A percentile compares a stretch with the other conserved stretches of the same genome.
phyloP scores from a whole-genome alignment of 2,888 invertebrate genomes.

The Euplagia quadripunctaria region DNA sequence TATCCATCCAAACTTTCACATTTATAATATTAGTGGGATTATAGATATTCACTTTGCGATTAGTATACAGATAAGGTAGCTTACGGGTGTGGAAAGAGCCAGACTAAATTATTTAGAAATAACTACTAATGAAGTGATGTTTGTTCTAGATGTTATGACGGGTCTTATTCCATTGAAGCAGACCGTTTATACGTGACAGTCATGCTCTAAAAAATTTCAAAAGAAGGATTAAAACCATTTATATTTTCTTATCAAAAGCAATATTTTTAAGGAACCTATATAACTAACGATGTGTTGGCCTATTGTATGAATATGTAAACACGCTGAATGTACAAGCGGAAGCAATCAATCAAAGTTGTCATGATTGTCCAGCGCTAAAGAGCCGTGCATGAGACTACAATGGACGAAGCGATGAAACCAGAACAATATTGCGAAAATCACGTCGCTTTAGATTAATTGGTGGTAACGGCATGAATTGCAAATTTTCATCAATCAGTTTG shows the following conservation, averaged over 20 bases:
- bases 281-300: background rate
- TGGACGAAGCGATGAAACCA: background rate
- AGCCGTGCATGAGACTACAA: background rate
- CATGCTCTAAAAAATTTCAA: no score
- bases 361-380: slow-evolving; percentile 5
- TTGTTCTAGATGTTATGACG: no score
- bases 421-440: background rate
- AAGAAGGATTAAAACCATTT: background rate
- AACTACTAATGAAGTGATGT: no score
- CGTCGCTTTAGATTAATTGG: background rate
- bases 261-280: no score
- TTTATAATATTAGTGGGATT: no score
- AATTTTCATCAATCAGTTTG: background rate
- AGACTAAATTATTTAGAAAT: background rate
- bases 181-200: background rate
- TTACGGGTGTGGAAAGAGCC: background rate
- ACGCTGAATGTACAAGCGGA: background rate
- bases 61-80: no score
- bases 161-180: background rate
- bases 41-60: no score
- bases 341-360: slow-evolving; percentile 4
- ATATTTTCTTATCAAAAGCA: background rate
- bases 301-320: background rate
- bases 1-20: no score
- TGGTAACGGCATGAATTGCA: background rate